Conservation (phyloP, 2,797 vertebrate species). For the Alectoris magna region DNA sequence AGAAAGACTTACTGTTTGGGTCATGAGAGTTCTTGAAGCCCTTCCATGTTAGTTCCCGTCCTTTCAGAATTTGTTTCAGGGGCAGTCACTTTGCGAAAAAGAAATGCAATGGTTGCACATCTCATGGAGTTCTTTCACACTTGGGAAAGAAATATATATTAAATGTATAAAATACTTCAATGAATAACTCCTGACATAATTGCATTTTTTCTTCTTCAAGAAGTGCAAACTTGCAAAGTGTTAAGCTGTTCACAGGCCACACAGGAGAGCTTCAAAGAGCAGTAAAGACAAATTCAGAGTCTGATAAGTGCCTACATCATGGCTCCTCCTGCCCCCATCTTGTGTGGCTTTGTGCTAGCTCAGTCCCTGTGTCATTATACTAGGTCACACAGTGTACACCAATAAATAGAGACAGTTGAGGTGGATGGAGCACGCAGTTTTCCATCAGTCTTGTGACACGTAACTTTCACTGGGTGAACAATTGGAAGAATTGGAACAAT, state of each 20-base stretch:
- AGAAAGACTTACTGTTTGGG: background rate
- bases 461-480: background rate
- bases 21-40: background rate
- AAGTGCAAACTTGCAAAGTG: background rate
- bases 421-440: background rate
- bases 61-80: background rate
- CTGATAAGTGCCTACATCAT: background rate
- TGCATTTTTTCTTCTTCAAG: background rate
- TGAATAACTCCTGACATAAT: background rate
- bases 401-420: background rate
- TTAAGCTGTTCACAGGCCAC: background rate
- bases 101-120: background rate
- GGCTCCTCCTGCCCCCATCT: background rate
- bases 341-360: background rate
- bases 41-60: rapidly evolving
- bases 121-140: background rate
- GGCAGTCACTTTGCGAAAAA: background rate
- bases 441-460: background rate
- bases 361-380: background rate
- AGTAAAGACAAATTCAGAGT: background rate
- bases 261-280: background rate
- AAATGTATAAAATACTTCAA: background rate
- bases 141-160: background rate
- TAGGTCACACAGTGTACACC: background rate
- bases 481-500: background rate